Evolutionary conservation across 2,888 invertebrate genomes (phyloP), one percentile per base, ranked within the genome.

Genomic region (Palloptera scutellata): DNA sequence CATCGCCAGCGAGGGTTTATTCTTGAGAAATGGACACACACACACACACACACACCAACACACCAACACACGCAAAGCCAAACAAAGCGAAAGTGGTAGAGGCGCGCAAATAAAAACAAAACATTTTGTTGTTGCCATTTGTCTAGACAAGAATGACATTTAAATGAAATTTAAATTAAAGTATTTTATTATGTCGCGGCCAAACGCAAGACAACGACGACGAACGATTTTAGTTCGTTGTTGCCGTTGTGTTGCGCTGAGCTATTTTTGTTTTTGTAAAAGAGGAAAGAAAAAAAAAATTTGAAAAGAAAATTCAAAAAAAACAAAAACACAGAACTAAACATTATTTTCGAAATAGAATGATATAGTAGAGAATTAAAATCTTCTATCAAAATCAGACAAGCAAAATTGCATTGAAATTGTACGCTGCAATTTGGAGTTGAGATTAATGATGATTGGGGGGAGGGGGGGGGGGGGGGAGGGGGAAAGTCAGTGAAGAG

Each of bases 131-230:
- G 68, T 71, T 70, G 51, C 58, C 70, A 61, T 68, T 55, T 58
- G 78, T 79, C 79, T 79, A 79, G 79, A 79, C 79, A 67, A 80
- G 80, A 79, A 80, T 80, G 80, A 80, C 80, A 79, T 79, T 67
- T 64, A 64, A 67, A 67, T 67, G 48, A 60, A 64, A 61, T 65
- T 80, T 79, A 80, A 80, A 61, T 65, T 53, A 45, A 65, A 59
- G 19, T 53, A 53, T 19, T 48, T 51, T 58, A 58, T 58, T 54
- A 13, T 17, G 30, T 30, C 30, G 30, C 30, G 30, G 30, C 30
- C 30, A 6, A 30, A 30, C n/a, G 45, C 13, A 15, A 48, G 15
- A 48, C 15, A 11, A n/a, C 48, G 48, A 15, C 15, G 45, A 10
- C 10, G 45, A 45, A 12, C 13, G 45, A 13, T 1, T 48, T 48